Conservation (phyloP, 2,888 invertebrate genomes). For the Carpatolechia fugitivella region DNA sequence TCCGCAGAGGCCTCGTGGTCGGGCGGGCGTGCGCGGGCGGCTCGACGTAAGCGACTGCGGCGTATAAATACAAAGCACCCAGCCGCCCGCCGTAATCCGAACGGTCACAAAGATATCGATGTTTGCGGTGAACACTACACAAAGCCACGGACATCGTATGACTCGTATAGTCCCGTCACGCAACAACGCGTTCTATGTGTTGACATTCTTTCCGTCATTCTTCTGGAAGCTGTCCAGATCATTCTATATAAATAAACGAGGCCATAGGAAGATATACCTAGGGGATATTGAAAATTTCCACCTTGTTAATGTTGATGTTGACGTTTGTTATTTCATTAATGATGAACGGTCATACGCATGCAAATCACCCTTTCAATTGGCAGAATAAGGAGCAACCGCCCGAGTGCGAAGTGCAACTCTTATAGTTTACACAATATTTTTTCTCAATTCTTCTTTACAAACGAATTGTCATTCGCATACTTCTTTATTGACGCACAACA, state of each 20-base stretch:
- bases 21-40: conserved; percentile 68
- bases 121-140: conserved; percentile 69
- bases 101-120: conserved; percentile 69
- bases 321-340: conserved; percentile 5
- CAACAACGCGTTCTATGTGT: conserved; percentile 14
- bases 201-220: conserved; percentile 53
- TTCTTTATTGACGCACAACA: no score
- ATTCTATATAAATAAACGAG: conserved; percentile 47
- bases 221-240: conserved; percentile 66
- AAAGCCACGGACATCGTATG: conserved; percentile 52
- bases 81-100: conserved; percentile 66
- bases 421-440: no score
- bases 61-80: conserved; percentile 53
- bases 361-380: no score
- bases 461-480: no score
- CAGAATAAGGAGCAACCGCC: no score
- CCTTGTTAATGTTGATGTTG: conserved; percentile 11
- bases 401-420: no score
- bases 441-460: no score
- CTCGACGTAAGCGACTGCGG: conserved; percentile 69
- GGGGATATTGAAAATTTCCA: conserved; percentile 19
- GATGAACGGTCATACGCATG: conserved; percentile 13
- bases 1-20: conserved; percentile 62
- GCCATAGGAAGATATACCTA: conserved; percentile 29
- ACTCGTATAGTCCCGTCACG: conserved; percentile 40